A percentile compares a stretch with the other conserved stretches of the same genome.
These are phyloP conservation scores for Pseudococcus viburni DNA, from an alignment of 2,888 invertebrate genomes.

Conservation along the genomic window DNA sequence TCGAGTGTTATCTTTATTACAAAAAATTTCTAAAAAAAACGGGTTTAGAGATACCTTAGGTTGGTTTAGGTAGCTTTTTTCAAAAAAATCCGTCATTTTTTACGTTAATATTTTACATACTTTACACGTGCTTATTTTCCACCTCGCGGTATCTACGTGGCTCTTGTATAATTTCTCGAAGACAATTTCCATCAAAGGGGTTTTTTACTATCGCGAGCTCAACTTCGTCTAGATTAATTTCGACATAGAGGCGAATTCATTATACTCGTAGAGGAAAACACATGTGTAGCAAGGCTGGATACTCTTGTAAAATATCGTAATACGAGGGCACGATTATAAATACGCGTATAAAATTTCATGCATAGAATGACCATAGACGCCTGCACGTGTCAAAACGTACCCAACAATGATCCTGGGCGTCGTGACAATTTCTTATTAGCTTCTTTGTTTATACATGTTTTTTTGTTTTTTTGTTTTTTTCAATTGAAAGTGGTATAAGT, in stretches of 20 bases:
- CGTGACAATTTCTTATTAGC: constrained; percentile 35
- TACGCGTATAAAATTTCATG: constrained; percentile 21
- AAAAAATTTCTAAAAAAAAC: background rate
- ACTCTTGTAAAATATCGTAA: background rate
- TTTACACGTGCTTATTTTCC: background rate
- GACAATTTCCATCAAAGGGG: background rate
- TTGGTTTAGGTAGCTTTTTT: no score
- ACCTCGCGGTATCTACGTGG: background rate
- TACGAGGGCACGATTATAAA: background rate
- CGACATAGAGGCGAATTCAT: background rate
- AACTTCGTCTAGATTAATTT: background rate
- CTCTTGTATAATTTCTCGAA: background rate
- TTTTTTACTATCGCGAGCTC: no score
- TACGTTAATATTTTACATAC: background rate
- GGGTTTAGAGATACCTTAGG: no score
- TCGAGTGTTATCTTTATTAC: background rate
- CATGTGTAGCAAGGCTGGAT: no score
- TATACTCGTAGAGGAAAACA: background rate
- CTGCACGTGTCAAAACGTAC: constrained; percentile 2
- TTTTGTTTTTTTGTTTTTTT: no score
- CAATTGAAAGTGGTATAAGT: constrained; percentile 1
- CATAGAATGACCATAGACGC: background rate
- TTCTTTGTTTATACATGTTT: constrained; percentile 31
- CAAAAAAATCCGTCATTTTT: background rate
- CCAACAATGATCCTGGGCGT: constrained; percentile 12